Conservation (phyloP, 1,140 invertebrate species). For the Bicyclus anynana region DNA sequence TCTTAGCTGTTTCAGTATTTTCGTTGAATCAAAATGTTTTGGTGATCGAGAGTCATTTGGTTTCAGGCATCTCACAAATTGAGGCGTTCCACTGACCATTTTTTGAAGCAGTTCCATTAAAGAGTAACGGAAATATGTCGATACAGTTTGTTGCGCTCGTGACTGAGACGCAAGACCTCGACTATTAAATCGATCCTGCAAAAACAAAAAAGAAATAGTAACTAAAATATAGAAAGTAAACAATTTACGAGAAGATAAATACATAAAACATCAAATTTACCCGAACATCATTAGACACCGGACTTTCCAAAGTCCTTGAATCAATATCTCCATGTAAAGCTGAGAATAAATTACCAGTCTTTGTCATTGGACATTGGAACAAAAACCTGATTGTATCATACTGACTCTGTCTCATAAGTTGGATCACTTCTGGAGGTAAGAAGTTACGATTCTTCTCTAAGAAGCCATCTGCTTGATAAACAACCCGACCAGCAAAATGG, state of each 20-base stretch:
- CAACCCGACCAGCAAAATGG: conserved; percentile 87
- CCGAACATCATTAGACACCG: conserved; percentile 49
- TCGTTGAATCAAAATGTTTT: conserved; percentile 83
- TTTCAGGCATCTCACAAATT: conserved; percentile 91
- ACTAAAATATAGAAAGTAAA: not conserved
- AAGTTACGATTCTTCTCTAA: conserved; percentile 92
- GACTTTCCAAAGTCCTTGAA: conserved; percentile 68
- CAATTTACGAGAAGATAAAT: not conserved
- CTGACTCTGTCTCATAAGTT: conserved; percentile 85
- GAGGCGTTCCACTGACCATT: conserved; percentile 87
- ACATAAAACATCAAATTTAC: conserved; percentile 34
- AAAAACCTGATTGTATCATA: conserved; percentile 85
- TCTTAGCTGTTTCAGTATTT: conserved; percentile 86
- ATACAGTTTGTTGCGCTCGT: conserved; percentile 88
- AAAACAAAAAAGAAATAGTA: conserved; percentile 16
- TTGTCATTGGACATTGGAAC: conserved; percentile 89
- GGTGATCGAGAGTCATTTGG: conserved; percentile 86
- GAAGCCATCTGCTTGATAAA: conserved; percentile 88
- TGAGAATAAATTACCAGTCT: conserved; percentile 86
- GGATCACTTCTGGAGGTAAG: conserved; percentile 87
- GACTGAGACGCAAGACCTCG: conserved; percentile 87
- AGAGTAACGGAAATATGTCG: conserved; percentile 91
- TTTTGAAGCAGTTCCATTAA: conserved; percentile 91
- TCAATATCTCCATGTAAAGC: conserved; percentile 76
- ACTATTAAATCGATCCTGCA: conserved; percentile 77